Conservation (phyloP, 2,113 vertebrate species). For the Tragelaphus scriptus region DNA sequence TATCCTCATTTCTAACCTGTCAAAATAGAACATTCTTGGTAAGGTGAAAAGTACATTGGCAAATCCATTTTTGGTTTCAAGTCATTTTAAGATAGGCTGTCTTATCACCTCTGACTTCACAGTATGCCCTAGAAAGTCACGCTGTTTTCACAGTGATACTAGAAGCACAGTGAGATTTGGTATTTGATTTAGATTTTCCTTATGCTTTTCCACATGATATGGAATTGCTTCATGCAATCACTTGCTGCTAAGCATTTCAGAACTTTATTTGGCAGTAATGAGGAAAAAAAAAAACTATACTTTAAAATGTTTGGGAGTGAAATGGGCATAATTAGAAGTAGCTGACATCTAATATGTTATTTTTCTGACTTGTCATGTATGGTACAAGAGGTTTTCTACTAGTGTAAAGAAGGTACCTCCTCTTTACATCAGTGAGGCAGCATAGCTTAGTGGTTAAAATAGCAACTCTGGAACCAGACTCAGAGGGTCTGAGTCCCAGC, state of each 20-base stretch:
- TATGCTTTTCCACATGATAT: conserved; percentile 38
- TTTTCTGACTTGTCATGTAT: background rate
- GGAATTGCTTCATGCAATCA: conserved; percentile 21
- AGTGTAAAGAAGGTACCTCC: background rate
- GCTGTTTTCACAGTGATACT: conserved; percentile 49
- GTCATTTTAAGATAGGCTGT: conserved; percentile 55
- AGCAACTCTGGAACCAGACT: background rate
- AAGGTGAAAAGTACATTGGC: background rate
- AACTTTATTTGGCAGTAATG: conserved; percentile 40
- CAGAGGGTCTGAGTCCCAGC: background rate
- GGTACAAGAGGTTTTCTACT: background rate
- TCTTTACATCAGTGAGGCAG: background rate
- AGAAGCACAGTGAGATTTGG: conserved; percentile 38
- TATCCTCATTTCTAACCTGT: background rate
- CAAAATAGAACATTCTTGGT: background rate
- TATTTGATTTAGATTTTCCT: conserved; percentile 62
- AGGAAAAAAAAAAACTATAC: background rate
- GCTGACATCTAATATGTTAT: background rate
- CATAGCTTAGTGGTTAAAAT: background rate
- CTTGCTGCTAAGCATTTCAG: conserved; percentile 24
- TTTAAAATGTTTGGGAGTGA: conserved; percentile 26
- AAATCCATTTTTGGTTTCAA: conserved; percentile 51
- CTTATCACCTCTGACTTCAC: conserved; percentile 51
- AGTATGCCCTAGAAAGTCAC: conserved; percentile 41
- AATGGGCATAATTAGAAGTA: background rate